Evolutionary conservation across 2,113 vertebrate genomes (phyloP).

Genomic region (Mystacornis crossleyi): DNA sequence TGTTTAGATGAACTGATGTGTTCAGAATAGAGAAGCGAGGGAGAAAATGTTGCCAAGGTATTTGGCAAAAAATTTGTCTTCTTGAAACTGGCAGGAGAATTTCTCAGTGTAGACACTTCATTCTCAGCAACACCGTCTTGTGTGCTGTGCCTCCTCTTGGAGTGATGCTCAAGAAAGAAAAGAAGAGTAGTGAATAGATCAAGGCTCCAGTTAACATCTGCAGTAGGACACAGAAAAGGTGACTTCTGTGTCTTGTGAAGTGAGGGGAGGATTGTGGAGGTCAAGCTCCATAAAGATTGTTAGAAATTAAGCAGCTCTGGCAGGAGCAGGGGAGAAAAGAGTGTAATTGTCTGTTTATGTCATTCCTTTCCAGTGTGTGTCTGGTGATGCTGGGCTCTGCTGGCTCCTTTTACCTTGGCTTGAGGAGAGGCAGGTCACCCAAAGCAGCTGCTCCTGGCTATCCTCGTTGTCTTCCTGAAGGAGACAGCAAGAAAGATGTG

Average conservation of each 20-base stretch:
- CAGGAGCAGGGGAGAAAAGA: not conserved
- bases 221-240: not conserved
- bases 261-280: not conserved
- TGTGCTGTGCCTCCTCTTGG: not conserved
- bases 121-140: not conserved
- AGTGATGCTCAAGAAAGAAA: not conserved
- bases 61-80: not conserved
- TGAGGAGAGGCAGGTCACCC: not conserved
- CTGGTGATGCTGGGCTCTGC: not conserved
- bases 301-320: not conserved
- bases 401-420: not conserved
- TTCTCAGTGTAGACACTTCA: not conserved
- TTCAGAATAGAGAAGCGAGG: not conserved
- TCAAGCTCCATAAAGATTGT: not conserved
- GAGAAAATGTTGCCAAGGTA: not conserved
- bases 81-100: not conserved
- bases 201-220: not conserved
- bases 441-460: not conserved
- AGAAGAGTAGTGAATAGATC: not conserved
- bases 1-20: not conserved
- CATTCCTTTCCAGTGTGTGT: not conserved
- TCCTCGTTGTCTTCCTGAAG: not conserved
- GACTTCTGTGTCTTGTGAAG: not conserved
- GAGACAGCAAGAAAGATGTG: not conserved
- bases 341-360: not conserved